These are phyloP conservation scores for Gorsachius magnificus DNA, from an alignment of 2,797 vertebrate species.

Conservation along the genomic window DNA sequence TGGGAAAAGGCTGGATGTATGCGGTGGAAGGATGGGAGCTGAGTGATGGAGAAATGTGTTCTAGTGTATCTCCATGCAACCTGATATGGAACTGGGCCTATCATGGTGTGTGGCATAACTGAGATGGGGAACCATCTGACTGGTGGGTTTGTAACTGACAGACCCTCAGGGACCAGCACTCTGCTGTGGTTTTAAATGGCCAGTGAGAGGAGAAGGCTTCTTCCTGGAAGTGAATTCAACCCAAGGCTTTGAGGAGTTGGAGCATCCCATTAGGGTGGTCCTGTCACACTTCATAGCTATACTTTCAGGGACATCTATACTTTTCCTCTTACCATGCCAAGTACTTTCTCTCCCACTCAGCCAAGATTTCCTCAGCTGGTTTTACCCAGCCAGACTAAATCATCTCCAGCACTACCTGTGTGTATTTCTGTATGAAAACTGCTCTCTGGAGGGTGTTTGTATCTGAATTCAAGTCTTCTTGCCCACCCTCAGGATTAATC, in stretches of 20 bases:
- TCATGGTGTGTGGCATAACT: rapidly evolving
- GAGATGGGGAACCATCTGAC: background rate
- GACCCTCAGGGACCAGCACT: background rate
- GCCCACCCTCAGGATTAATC: background rate
- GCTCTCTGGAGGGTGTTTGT: background rate
- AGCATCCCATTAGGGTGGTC: background rate
- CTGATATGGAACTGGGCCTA: rapidly evolving
- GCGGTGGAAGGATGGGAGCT: background rate
- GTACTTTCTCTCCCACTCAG: background rate
- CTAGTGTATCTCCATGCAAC: background rate
- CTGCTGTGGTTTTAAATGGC: background rate
- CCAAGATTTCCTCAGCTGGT: background rate
- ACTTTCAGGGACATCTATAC: background rate
- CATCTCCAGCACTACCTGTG: background rate
- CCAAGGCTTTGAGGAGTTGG: background rate
- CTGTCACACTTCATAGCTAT: rapidly evolving
- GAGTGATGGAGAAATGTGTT: background rate
- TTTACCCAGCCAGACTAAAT: background rate
- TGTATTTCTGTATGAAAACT: background rate
- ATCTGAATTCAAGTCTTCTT: background rate
- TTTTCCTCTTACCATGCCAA: background rate
- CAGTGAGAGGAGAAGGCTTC: background rate
- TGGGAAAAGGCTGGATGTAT: background rate
- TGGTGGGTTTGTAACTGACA: background rate
- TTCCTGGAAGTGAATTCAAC: background rate